These are phyloP conservation scores for Microcebus lehilahytsara DNA, from an alignment of 2,113 vertebrate genomes.

Conservation along the genomic window DNA sequence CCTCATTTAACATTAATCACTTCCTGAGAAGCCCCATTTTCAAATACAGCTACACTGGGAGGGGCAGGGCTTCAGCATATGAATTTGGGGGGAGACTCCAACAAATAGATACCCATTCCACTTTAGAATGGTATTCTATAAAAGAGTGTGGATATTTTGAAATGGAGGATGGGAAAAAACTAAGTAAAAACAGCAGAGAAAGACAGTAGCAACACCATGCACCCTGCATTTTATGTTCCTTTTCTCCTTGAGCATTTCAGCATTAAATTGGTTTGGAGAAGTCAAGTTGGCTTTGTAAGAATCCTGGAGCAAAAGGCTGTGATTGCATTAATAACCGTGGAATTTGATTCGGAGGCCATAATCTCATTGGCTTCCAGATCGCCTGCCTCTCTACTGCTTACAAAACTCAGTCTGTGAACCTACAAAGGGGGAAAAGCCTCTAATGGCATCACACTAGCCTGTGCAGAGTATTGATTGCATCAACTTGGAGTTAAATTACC, in stretches of 20 bases:
- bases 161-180: background rate
- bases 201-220: background rate
- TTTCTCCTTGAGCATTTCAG: background rate
- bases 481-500: constrained; percentile 34
- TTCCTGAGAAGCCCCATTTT: background rate
- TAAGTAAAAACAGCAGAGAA: background rate
- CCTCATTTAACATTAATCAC: background rate
- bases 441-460: constrained; percentile 10
- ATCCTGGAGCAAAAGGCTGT: constrained; percentile 42
- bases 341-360: constrained; percentile 61
- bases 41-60: background rate
- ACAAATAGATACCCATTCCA: background rate
- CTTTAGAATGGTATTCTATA: background rate
- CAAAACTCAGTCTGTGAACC: background rate
- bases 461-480: constrained; percentile 25
- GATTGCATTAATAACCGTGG: constrained; percentile 64
- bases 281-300: constrained; percentile 50
- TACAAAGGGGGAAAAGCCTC: background rate
- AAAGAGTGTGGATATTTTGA: background rate
- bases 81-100: background rate
- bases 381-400: background rate
- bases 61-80: background rate
- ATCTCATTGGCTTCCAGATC: constrained; percentile 46
- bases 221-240: background rate
- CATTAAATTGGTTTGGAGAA: background rate